A percentile compares a stretch with the other conserved stretches of the same genome.
phyloP scores from a whole-genome alignment of 1,140 invertebrate species.

The Eupristina koningsbergeri region DNA sequence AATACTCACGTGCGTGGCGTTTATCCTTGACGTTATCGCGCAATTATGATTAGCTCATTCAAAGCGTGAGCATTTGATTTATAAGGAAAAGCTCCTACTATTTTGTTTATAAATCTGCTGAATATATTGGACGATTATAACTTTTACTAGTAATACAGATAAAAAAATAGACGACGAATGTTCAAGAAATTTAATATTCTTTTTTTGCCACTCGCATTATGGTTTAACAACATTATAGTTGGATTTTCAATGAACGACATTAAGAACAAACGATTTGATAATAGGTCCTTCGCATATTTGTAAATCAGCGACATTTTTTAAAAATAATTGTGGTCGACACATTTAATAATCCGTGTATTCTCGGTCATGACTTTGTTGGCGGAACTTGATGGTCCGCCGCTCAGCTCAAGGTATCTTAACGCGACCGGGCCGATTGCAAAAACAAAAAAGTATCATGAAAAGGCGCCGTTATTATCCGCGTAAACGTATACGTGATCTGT shows the following conservation, averaged over 20 bases:
- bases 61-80: no score
- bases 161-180: no score
- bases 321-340: constrained; percentile 34
- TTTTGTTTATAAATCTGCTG: no score
- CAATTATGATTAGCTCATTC: no score
- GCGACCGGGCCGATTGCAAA: constrained; percentile 2
- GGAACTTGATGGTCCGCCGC: constrained; percentile 60
- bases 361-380: constrained; percentile 52
- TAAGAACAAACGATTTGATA: not conserved
- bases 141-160: no score
- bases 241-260: not conserved
- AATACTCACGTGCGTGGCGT: no score
- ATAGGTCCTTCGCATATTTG: not conserved
- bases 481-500: not conserved
- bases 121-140: no score
- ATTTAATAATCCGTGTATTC: constrained; percentile 35
- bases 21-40: no score
- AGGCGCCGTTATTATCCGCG: constrained; percentile 8
- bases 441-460: constrained; percentile 43
- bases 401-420: constrained; percentile 54
- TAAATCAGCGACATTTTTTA: constrained; percentile 33
- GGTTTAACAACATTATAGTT: no score
- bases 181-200: no score
- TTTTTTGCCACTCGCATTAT: no score
- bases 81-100: no score